Conservation (phyloP, 1,140 invertebrate species). For the Zaprionus camerounensis region DNA sequence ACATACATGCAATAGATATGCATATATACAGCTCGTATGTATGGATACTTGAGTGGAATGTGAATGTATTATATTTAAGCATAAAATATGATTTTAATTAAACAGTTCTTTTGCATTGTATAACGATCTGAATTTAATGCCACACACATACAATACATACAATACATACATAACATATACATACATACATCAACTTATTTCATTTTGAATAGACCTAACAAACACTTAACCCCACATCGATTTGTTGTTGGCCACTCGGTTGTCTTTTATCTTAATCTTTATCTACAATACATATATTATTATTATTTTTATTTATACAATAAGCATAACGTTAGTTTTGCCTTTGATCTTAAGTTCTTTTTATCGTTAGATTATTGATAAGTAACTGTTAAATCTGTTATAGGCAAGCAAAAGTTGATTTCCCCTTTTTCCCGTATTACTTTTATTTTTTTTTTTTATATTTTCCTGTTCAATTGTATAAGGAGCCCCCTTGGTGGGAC, state of each 20-base stretch:
- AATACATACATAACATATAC: slow-evolving; percentile 6
- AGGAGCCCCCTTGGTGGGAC: background rate
- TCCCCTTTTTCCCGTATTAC: background rate
- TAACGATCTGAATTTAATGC: slow-evolving; percentile 18
- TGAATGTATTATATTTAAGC: slow-evolving; percentile 1
- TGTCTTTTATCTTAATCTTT: slow-evolving; percentile 5
- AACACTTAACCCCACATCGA: background rate
- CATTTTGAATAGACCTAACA: background rate
- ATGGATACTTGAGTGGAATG: background rate
- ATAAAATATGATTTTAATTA: slow-evolving; percentile 27
- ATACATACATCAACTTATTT: slow-evolving; percentile 4
- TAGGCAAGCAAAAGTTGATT: slow-evolving; percentile 14
- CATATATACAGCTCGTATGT: background rate
- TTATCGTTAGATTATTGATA: slow-evolving; percentile 1
- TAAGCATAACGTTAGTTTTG: slow-evolving; percentile 10
- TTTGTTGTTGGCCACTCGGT: background rate
- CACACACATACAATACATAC: slow-evolving; percentile 5
- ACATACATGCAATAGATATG: background rate
- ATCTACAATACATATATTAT: background rate
- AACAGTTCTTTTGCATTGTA: slow-evolving; percentile 23
- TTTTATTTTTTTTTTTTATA: slow-evolving; percentile 6
- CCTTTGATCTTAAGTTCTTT: slow-evolving; percentile 13
- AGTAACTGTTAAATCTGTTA: slow-evolving; percentile 16
- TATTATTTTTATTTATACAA: slow-evolving; percentile 3
- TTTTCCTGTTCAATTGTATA: slow-evolving; percentile 14